These are phyloP conservation scores for Dicaeum eximium DNA, from an alignment of 2,113 vertebrate species.

Conservation along the genomic window DNA sequence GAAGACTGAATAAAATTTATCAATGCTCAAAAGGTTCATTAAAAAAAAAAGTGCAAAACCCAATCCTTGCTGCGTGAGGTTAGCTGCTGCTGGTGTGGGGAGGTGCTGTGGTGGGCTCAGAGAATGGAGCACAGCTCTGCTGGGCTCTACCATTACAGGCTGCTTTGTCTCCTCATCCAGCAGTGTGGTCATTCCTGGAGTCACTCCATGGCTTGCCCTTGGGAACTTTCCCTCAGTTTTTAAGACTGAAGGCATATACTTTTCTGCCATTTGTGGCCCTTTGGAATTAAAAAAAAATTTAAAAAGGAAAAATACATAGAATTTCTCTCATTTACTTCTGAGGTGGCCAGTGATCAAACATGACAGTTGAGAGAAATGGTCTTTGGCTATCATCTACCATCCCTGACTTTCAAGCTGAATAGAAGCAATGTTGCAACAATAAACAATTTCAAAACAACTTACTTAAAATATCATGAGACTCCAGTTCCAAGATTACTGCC, in stretches of 20 bases:
- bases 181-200: neutral
- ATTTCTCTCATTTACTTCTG: neutral
- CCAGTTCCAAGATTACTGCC: neutral
- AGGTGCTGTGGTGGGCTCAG: neutral
- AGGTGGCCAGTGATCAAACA: neutral
- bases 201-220: neutral
- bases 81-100: neutral
- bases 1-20: conserved; percentile 9
- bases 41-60: neutral
- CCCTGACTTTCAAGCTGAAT: neutral
- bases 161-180: neutral
- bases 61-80: accelerated
- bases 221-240: neutral
- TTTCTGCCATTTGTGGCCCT: neutral
- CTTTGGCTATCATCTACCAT: neutral
- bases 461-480: neutral
- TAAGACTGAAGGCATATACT: neutral
- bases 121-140: neutral
- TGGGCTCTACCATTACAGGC: accelerated
- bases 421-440: neutral
- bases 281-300: neutral
- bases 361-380: neutral
- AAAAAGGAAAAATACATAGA: neutral
- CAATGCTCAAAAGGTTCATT: neutral
- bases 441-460: neutral